A percentile compares a stretch with the other conserved stretches of the same genome.
phyloP scores from a whole-genome alignment of 2,113 vertebrate species.

The Elephas maximus region DNA sequence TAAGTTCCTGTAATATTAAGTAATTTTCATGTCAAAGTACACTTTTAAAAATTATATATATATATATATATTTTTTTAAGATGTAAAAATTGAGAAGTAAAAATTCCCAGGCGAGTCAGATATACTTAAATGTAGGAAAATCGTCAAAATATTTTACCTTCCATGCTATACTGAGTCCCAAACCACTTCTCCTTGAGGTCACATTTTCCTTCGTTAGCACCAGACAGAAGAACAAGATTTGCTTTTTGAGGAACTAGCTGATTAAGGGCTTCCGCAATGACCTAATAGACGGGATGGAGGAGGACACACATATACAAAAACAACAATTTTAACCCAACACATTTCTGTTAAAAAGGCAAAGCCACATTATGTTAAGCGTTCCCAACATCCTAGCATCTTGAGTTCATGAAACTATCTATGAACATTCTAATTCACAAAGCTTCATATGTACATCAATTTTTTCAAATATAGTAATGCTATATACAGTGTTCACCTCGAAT shows the following conservation, averaged over 20 bases:
- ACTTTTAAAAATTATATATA: not conserved
- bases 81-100: constrained; percentile 47
- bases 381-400: constrained; percentile 22
- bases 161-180: constrained; percentile 96
- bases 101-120: constrained; percentile 35
- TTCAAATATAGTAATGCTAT: constrained; percentile 51
- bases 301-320: constrained; percentile 15
- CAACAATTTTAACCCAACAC: constrained; percentile 51
- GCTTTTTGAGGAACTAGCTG: constrained; percentile 94
- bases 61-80: not conserved
- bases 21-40: constrained; percentile 68
- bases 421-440: constrained; percentile 35
- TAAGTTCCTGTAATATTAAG: constrained; percentile 18
- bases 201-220: constrained; percentile 96
- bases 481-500: constrained; percentile 4
- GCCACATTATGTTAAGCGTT: not conserved
- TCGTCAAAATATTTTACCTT: constrained; percentile 89
- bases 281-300: constrained; percentile 83
- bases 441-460: constrained; percentile 20
- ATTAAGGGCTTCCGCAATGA: constrained; percentile 94
- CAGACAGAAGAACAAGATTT: constrained; percentile 96
- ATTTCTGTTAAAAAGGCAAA: constrained; percentile 60
- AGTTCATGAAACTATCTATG: constrained; percentile 19
- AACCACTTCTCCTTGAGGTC: constrained; percentile 96
- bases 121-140: not conserved